A percentile compares a stretch with the other conserved stretches of the same genome.
phyloP scores from a whole-genome alignment of 2,113 vertebrate species.

The Rousettus leschenaultii region DNA sequence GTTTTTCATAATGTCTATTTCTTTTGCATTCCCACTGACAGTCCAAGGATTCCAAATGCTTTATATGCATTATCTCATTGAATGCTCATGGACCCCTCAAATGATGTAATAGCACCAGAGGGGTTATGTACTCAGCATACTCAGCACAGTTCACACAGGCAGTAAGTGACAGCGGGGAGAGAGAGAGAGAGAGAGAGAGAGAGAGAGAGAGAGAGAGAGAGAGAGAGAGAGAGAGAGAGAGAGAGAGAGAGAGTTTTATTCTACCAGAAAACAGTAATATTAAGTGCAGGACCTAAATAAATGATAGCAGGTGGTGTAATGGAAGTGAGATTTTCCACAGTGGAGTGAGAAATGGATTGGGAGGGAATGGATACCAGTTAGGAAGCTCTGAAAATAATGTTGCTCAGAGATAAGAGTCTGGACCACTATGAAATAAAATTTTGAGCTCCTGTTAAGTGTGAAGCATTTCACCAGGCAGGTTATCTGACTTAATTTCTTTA shows the following conservation, averaged over 20 bases:
- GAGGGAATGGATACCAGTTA: not conserved
- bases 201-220: too few species aligned
- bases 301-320: too few species aligned
- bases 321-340: not conserved
- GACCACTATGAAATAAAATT: not conserved
- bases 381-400: not conserved
- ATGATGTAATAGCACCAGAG: not conserved
- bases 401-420: not conserved
- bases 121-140: not conserved
- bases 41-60: not conserved
- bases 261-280: too few species aligned
- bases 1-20: not conserved
- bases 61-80: not conserved
- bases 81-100: not conserved
- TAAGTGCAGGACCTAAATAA: too few species aligned
- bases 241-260: too few species aligned
- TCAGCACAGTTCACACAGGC: not conserved
- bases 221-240: too few species aligned
- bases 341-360: not conserved
- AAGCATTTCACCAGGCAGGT: not conserved
- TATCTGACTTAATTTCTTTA: not conserved
- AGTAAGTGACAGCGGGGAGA: too few species aligned
- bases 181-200: too few species aligned
- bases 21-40: not conserved
- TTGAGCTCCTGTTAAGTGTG: not conserved